Evolutionary conservation across 2,797 vertebrate genomes (phyloP), one percentile per base, ranked within the genome.

Genomic region (Pangasius mekongensis): DNA sequence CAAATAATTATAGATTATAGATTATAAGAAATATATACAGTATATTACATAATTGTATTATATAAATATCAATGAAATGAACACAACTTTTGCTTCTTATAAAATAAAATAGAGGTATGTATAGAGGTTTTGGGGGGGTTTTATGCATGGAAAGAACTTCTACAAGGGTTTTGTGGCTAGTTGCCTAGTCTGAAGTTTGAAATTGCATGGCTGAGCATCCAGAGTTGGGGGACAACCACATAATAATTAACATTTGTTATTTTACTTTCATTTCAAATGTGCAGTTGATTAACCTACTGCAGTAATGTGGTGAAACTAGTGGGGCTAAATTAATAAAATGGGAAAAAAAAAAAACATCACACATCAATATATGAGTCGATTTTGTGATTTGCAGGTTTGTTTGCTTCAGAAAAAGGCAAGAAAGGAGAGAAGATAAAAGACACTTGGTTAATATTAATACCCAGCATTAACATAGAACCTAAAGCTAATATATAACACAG

Each of bases 401-500:
- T 54, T 47, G 78, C 30, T 58, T 27, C 18, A n/a, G n/a, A 39
- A 33, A 60, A 81, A 56, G 52, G 7, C n/a, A 80, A 33, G 33
- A 81, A 62, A 82, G 14, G 7, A 18, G 6, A 85, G 20, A 58
- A 27, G 11, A 27, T 30, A 58, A 86, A 88, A 67, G 36, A 16
- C 64, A 64, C 54, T 43, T 80, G 64, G 54, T 85, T 74, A 67
- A 66, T 71, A 60, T 60, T 77, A 67, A 88, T 84, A n/a, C 22
- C 66, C 39, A 66, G 74, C 49, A 78, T 87, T 87, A 89, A 74
- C 90, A 66, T 76, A 85, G 52, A 81, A 85, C 62, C 82, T 74
- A 58, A 39, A 81, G 78, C 66, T 86, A 90, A 89, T 77, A 80
- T 87, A 69, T 88, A 89, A 89, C 54, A 76, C 74, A 30, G 80